phyloP scores from a whole-genome alignment of 2,797 vertebrate genomes.

The Poecilia gillii region DNA sequence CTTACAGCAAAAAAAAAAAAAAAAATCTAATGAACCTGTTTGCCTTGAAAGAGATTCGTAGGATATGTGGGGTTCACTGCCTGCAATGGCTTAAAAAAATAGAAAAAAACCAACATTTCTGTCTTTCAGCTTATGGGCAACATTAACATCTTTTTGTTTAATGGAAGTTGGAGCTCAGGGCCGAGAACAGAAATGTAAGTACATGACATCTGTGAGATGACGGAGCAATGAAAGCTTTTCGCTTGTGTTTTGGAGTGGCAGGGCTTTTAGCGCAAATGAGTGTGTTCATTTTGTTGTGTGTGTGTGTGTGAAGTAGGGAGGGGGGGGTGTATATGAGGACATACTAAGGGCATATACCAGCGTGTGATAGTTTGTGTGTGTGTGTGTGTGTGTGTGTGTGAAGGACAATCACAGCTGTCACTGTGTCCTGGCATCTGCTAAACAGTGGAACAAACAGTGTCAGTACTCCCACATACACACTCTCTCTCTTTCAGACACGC shows the following conservation, averaged over 20 bases:
- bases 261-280: constrained; percentile 57
- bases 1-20: too few relatives aligned
- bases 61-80: neutral
- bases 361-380: neutral
- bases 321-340: neutral
- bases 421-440: constrained; percentile 19
- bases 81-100: neutral
- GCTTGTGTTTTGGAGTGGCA: constrained; percentile 29
- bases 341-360: neutral
- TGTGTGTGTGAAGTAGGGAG: neutral
- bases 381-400: neutral
- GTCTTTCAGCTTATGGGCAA: neutral
- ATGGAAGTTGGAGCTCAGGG: neutral
- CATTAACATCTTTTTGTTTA: neutral
- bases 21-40: neutral
- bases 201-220: constrained; percentile 58
- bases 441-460: constrained; percentile 15
- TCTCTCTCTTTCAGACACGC: neutral
- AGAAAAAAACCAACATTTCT: neutral
- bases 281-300: constrained; percentile 8
- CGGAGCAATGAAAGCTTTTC: constrained; percentile 60
- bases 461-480: neutral
- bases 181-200: constrained; percentile 27
- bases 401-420: constrained; percentile 25
- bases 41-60: neutral